phyloP scores from a whole-genome alignment of 2,888 invertebrate species.

The Polyommatus iphigenia region DNA sequence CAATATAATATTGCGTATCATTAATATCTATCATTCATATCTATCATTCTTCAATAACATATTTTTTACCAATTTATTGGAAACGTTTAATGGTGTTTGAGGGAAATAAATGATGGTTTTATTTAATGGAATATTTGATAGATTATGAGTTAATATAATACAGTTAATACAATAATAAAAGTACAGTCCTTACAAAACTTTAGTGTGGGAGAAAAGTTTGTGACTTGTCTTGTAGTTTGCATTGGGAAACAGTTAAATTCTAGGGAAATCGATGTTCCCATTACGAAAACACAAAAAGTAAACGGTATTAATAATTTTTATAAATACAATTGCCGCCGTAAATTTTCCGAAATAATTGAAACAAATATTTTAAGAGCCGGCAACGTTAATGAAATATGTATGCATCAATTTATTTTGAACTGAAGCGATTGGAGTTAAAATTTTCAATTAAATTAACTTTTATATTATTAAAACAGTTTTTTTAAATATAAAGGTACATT shows the following conservation, averaged over 20 bases:
- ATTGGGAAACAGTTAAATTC: too few species aligned
- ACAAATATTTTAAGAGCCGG: neutral
- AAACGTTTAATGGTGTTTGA: slow-evolving; percentile 49
- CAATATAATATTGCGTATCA: neutral
- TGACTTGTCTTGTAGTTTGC: too few species aligned
- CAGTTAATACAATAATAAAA: too few species aligned
- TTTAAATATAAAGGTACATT: too few species aligned
- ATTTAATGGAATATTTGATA: slow-evolving; percentile 49
- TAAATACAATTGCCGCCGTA: slow-evolving; percentile 35
- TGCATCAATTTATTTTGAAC: neutral
- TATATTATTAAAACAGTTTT: too few species aligned
- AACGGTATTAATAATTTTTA: neutral
- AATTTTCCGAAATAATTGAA: slow-evolving; percentile 2
- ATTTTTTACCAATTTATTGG: slow-evolving; percentile 61
- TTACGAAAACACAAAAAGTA: neutral
- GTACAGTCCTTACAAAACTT: too few species aligned
- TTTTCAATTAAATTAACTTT: neutral
- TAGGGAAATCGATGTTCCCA: too few species aligned
- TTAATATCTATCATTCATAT: slow-evolving; percentile 24
- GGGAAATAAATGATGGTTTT: slow-evolving; percentile 60
- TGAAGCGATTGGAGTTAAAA: neutral
- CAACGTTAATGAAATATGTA: neutral
- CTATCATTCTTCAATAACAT: slow-evolving; percentile 49
- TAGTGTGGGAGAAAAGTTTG: too few species aligned
- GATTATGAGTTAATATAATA: too few species aligned